phyloP scores from a whole-genome alignment of 2,113 vertebrate genomes.

The Oryzias curvinotus region DNA sequence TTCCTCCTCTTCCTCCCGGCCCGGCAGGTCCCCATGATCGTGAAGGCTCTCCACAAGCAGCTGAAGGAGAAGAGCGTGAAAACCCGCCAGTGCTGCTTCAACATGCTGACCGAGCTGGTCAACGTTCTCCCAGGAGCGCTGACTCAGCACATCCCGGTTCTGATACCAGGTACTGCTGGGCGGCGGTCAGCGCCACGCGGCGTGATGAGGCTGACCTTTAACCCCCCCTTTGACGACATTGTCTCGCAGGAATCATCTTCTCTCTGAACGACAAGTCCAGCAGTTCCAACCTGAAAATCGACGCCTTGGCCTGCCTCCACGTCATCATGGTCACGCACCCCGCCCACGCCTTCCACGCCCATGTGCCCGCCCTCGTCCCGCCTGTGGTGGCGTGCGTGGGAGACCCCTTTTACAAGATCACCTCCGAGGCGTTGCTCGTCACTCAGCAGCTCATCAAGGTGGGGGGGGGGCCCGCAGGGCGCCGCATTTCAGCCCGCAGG shows the following conservation, averaged over 20 bases:
- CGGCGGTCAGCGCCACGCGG: no score
- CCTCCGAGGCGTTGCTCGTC: conserved; percentile 96
- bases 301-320: conserved; percentile 93
- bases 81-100: conserved; percentile 98
- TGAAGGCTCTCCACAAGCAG: conserved; percentile 97
- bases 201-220: no score
- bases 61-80: conserved; percentile 99
- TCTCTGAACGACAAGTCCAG: conserved; percentile 98
- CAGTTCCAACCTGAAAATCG: conserved; percentile 98
- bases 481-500: not conserved
- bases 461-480: not conserved
- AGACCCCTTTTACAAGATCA: conserved; percentile 99
- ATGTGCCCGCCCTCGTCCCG: conserved; percentile 92
- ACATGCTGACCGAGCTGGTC: conserved; percentile 97
- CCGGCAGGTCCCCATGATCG: conserved; percentile 93
- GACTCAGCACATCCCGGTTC: conserved; percentile 92
- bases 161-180: conserved; percentile 87
- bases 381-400: conserved; percentile 97
- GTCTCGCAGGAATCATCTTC: conserved; percentile 91
- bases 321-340: conserved; percentile 96
- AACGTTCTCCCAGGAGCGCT: conserved; percentile 95
- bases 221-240: not conserved
- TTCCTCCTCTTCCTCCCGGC: not conserved
- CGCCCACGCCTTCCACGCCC: conserved; percentile 95
- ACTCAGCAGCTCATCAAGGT: conserved; percentile 96